These are phyloP conservation scores for Orestias chungarensis DNA, from an alignment of 2,797 vertebrate species.

Conservation along the genomic window DNA sequence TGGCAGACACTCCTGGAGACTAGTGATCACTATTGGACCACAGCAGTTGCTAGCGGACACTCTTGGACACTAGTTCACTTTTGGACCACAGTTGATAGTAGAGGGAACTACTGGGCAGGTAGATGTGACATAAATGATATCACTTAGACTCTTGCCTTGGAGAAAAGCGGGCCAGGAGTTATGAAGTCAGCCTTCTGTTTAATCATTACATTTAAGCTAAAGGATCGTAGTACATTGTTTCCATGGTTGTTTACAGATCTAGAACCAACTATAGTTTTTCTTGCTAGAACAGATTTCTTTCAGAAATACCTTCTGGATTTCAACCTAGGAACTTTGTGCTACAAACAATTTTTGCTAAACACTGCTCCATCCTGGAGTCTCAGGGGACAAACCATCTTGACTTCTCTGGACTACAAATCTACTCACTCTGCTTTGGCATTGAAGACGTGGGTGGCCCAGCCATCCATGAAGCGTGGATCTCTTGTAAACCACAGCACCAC, in stretches of 20 bases:
- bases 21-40: background rate
- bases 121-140: background rate
- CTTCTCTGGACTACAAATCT: background rate
- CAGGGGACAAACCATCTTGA: background rate
- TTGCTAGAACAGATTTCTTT: background rate
- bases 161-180: background rate
- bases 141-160: background rate
- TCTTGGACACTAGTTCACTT: too few relatives aligned
- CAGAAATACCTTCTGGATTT: background rate
- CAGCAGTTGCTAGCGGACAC: too few relatives aligned
- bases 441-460: conserved; percentile 87
- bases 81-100: too few relatives aligned
- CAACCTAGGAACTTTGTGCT: background rate
- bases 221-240: background rate
- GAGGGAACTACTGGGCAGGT: background rate
- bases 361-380: background rate
- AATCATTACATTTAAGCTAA: background rate
- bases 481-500: conserved; percentile 92
- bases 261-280: background rate
- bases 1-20: background rate
- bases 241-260: background rate
- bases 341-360: background rate
- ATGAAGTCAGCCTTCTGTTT: background rate
- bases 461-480: conserved; percentile 89
- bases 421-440: conserved; percentile 84